These are phyloP conservation scores for Conus ventricosus DNA, from an alignment of 1,140 invertebrate species.

Conservation along the genomic window DNA sequence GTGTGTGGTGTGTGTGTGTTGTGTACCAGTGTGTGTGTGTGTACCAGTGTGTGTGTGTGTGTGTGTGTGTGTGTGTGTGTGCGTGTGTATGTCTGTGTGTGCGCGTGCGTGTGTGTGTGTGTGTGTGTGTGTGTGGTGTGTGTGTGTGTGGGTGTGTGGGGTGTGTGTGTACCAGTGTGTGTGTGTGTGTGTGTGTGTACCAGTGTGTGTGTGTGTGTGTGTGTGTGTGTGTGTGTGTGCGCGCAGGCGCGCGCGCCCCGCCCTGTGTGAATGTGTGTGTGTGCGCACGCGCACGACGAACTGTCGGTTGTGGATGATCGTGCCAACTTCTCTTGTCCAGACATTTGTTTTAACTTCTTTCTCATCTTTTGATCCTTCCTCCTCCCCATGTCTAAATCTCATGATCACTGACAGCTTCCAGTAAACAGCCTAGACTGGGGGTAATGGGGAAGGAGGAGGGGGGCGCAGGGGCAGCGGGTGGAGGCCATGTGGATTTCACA, in stretches of 20 bases:
- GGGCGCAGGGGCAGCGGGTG: no score
- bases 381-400: no score
- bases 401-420: no score
- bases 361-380: no score
- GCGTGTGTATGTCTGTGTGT: not conserved
- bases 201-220: constrained; percentile 18
- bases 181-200: constrained; percentile 21
- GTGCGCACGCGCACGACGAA: not conserved
- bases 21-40: no score
- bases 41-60: no score
- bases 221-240: not conserved
- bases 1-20: no score
- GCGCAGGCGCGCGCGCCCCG: not conserved
- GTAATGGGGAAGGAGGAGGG: no score
- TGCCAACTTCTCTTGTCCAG: no score
- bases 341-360: no score
- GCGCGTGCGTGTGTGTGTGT: not conserved
- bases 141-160: not conserved
- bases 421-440: no score
- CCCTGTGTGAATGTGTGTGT: constrained; percentile 2
- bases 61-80: not conserved
- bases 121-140: not conserved
- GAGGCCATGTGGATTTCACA: no score
- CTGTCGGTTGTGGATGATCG: not conserved
- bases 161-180: constrained; percentile 7